phyloP scores from a whole-genome alignment of 2,113 vertebrate genomes.

The Ciconia maguari region DNA sequence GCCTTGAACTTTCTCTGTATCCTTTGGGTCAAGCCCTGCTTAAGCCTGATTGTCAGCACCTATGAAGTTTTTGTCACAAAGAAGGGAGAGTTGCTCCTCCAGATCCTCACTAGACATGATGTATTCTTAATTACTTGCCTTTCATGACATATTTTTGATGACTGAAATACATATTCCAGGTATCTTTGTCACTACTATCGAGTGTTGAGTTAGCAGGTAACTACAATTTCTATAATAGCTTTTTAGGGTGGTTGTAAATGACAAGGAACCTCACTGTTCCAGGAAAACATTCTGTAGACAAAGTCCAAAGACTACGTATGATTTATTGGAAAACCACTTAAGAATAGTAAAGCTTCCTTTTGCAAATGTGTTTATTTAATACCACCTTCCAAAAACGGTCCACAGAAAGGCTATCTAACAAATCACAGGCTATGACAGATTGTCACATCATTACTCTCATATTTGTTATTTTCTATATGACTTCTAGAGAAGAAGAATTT shows the following conservation, averaged over 20 bases:
- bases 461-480: neutral
- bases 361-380: neutral
- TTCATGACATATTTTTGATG: neutral
- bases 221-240: neutral
- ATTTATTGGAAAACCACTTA: neutral
- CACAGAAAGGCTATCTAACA: neutral
- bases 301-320: neutral
- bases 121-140: neutral
- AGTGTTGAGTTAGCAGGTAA: neutral
- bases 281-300: neutral
- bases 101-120: neutral
- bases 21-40: neutral
- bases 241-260: neutral
- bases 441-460: neutral
- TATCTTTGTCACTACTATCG: neutral
- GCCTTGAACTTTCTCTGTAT: neutral
- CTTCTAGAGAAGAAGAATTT: constrained; percentile 22
- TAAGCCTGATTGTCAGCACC: neutral
- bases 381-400: neutral
- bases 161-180: neutral
- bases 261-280: neutral
- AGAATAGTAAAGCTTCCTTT: neutral
- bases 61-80: neutral
- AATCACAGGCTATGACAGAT: neutral
- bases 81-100: neutral